phyloP scores from a whole-genome alignment of 1,140 invertebrate genomes.

The Brachionus rubens region DNA sequence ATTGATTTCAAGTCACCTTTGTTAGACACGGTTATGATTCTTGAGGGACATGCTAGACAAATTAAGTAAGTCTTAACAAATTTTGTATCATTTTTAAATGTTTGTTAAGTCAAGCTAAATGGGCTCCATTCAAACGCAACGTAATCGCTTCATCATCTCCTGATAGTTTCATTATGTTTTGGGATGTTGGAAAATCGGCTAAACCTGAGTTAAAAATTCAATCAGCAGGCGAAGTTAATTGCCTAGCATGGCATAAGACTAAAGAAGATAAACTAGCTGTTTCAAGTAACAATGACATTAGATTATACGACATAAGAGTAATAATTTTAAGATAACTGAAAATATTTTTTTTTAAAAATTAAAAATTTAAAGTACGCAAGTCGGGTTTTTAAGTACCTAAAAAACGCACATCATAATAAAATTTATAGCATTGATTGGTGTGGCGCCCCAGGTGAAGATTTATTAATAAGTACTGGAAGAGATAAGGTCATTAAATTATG shows the following conservation, averaged over 20 bases:
- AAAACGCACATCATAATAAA: slow-evolving; percentile 6
- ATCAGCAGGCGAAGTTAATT: slow-evolving; percentile 19
- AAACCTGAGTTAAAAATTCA: slow-evolving; percentile 20
- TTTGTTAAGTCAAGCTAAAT: slow-evolving; percentile 15
- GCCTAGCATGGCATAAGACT: slow-evolving; percentile 2
- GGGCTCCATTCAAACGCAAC: background rate
- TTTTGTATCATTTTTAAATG: background rate
- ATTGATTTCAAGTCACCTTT: background rate
- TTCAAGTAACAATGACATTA: slow-evolving; percentile 2
- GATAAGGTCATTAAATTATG: slow-evolving; percentile 16
- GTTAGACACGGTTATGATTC: background rate
- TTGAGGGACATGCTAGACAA: background rate
- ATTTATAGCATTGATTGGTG: slow-evolving; percentile 28
- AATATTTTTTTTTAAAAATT: background rate
- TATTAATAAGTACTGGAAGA: slow-evolving; percentile 18
- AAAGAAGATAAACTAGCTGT: slow-evolving; percentile 22
- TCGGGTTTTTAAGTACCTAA: background rate
- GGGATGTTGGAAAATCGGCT: background rate
- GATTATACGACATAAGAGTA: slow-evolving; percentile 23
- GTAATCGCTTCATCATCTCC: background rate
- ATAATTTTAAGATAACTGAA: background rate
- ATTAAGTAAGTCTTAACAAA: background rate
- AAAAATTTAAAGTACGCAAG: background rate
- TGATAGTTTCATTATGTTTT: slow-evolving; percentile 5
- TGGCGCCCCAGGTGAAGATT: slow-evolving; percentile 4